Evolutionary conservation across 1,140 invertebrate genomes (phyloP).

Genomic region (Wiebesia pumilae): DNA sequence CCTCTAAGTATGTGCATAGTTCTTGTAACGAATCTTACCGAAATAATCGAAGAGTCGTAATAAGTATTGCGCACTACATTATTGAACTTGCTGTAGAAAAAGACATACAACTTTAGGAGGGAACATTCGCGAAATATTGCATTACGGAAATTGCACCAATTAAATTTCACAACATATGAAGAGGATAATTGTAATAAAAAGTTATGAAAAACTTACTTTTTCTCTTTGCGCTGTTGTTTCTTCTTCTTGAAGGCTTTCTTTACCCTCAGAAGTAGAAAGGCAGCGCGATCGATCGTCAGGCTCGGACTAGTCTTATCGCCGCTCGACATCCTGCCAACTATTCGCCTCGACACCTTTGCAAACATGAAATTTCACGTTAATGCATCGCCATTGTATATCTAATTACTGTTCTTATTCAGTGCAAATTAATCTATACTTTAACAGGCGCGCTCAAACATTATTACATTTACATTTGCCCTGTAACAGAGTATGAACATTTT

Average conservation of each 20-base stretch:
- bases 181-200: slow-evolving; percentile 45
- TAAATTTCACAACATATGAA: background rate
- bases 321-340: slow-evolving; percentile 69
- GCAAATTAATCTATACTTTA: background rate
- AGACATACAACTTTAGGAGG: background rate
- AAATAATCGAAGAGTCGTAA: background rate
- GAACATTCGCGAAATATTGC: too few relatives aligned
- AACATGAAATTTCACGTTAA: slow-evolving; percentile 2
- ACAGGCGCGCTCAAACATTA: background rate
- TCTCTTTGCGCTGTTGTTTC: slow-evolving; percentile 87
- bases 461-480: background rate
- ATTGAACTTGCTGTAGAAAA: background rate
- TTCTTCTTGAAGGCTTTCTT: slow-evolving; percentile 94
- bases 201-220: slow-evolving; percentile 76
- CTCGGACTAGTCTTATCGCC: slow-evolving; percentile 71
- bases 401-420: background rate
- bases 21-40: background rate
- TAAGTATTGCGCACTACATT: background rate
- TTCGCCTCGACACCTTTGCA: slow-evolving; percentile 31
- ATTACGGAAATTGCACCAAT: background rate
- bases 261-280: slow-evolving; percentile 89
- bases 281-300: slow-evolving; percentile 89
- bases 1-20: background rate
- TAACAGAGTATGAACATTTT: background rate
- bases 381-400: background rate